These are phyloP conservation scores for Bombylius discolor DNA, from an alignment of 2,888 invertebrate species.

Conservation along the genomic window DNA sequence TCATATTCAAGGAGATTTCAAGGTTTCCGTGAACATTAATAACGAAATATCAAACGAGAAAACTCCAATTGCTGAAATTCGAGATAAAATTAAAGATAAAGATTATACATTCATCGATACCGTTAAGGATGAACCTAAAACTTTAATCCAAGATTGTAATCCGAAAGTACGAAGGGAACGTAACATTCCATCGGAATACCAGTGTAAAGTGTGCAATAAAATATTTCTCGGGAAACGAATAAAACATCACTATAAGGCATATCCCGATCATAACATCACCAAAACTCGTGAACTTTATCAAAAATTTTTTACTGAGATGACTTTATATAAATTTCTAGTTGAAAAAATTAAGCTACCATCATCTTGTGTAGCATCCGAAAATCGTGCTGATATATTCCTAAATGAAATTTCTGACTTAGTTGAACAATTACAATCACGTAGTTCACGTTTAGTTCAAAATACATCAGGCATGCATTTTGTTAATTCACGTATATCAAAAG, in stretches of 20 bases:
- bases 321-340: conserved; percentile 28
- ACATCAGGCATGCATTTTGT: conserved; percentile 31
- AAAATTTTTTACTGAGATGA: conserved; percentile 17
- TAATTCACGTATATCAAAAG: conserved; percentile 25
- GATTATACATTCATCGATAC: neutral
- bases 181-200: conserved; percentile 25
- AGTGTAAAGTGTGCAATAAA: conserved; percentile 31
- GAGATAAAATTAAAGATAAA: neutral
- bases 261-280: conserved; percentile 24
- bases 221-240: conserved; percentile 29
- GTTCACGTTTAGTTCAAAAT: conserved; percentile 29
- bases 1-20: conserved; percentile 1
- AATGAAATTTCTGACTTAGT: conserved; percentile 32
- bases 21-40: neutral
- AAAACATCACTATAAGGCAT: conserved; percentile 27
- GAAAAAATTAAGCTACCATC: conserved; percentile 25
- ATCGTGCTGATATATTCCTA: conserved; percentile 30
- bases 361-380: conserved; percentile 24
- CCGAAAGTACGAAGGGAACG: conserved; percentile 12
- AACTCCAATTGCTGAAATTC: neutral
- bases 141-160: neutral
- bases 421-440: conserved; percentile 29
- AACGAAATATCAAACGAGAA: neutral
- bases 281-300: neutral
- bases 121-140: neutral